Percentiles rank a stretch among this genome's conserved stretches.
Conservation (phyloP, 2,888 invertebrate genomes). For the Tiliacea aurago region DNA sequence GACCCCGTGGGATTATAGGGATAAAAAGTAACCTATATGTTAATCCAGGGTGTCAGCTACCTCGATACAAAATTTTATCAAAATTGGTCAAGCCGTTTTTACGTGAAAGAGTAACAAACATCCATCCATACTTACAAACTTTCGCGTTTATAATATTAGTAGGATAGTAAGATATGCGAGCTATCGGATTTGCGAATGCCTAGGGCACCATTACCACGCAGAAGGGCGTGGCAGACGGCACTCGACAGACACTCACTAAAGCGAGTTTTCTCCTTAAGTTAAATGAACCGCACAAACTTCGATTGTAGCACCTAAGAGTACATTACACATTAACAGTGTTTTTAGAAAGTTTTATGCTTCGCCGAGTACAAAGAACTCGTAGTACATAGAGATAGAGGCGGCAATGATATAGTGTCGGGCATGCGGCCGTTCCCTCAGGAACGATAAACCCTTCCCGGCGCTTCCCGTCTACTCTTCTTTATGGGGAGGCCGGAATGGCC, state of each 20-base stretch:
- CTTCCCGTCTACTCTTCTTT: constrained; percentile 90
- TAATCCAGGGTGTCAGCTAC: no score
- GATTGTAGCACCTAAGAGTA: constrained; percentile 63
- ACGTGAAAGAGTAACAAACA: no score
- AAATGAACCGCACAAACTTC: constrained; percentile 68
- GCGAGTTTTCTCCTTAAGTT: constrained; percentile 55
- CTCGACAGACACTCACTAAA: constrained; percentile 19
- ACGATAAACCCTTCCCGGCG: constrained; percentile 89
- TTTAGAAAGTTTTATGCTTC: constrained; percentile 80
- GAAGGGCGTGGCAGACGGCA: constrained; percentile 12
- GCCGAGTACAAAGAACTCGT: constrained; percentile 82
- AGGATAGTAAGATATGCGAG: no score
- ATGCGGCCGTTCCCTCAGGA: constrained; percentile 87
- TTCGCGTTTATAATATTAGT: no score
- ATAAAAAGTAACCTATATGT: no score
- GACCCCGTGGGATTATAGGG: no score
- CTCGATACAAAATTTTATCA: no score
- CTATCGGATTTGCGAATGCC: constrained; percentile 32
- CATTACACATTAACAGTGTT: constrained; percentile 79
- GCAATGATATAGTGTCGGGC: constrained; percentile 90
- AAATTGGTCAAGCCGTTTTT: no score
- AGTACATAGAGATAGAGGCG: constrained; percentile 85
- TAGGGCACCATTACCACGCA: constrained; percentile 7
- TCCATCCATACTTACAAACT: no score
- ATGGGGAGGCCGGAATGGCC: constrained; percentile 89